Conservation (phyloP, 1,140 invertebrate genomes). For the Geopemphigus sp. region DNA sequence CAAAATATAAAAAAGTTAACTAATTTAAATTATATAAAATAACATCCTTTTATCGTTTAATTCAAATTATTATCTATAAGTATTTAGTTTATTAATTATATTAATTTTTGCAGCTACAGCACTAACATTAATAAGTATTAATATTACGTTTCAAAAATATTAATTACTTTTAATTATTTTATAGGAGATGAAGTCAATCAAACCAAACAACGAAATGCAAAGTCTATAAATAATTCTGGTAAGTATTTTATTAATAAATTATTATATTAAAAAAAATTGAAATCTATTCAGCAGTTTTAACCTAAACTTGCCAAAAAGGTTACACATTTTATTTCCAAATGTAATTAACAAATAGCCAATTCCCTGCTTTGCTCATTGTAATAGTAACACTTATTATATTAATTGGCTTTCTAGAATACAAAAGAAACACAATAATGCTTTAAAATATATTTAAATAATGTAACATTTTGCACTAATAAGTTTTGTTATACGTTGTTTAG, state of each 20-base stretch:
- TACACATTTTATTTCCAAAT: slow-evolving; percentile 5
- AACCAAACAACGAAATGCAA: slow-evolving; percentile 20
- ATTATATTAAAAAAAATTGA: not conserved
- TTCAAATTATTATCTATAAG: not conserved
- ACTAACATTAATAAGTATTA: not conserved
- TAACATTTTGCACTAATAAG: slow-evolving; percentile 20
- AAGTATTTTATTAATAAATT: not conserved
- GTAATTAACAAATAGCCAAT: not conserved
- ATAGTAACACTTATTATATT: not conserved
- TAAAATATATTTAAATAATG: not conserved
- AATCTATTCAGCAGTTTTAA: not conserved
- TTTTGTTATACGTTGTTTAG: slow-evolving; percentile 43
- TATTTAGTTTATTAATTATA: not conserved
- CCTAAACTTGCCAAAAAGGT: slow-evolving; percentile 16
- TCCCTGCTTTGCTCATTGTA: slow-evolving; percentile 36
- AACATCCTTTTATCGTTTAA: not conserved
- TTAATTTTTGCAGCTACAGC: not conserved
- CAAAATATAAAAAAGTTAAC: not conserved
- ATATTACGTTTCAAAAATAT: not conserved
- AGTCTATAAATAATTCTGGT: slow-evolving; percentile 41
- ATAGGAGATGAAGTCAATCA: slow-evolving; percentile 30
- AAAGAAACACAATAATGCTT: slow-evolving; percentile 32
- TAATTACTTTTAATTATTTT: slow-evolving; percentile 9
- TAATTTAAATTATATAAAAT: not conserved
- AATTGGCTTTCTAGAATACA: not conserved